Percentiles rank a stretch among this genome's conserved stretches.
Conservation (phyloP, 2,113 vertebrate genomes). For the Puntigrus tetrazona region DNA sequence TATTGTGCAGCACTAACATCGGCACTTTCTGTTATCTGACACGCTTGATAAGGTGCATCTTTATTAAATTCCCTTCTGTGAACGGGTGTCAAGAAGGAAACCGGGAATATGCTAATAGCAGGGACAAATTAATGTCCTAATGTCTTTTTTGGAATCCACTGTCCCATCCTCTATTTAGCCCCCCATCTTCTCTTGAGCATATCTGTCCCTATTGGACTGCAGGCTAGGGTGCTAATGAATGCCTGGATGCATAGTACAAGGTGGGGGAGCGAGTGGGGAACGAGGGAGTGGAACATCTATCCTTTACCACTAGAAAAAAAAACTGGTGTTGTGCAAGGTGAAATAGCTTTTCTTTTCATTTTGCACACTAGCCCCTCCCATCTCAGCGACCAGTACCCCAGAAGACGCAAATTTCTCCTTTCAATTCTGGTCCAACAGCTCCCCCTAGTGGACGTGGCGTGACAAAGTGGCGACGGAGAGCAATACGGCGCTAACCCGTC, state of each 20-base stretch:
- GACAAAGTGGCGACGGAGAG: conserved; percentile 73
- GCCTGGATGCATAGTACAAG: conserved; percentile 43
- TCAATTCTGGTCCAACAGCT: conserved; percentile 87
- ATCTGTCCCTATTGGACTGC: conserved; percentile 65
- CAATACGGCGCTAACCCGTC: conserved; percentile 61
- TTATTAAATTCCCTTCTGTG: conserved; percentile 93
- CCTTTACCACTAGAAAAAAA: conserved; percentile 74
- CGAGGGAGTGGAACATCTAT: conserved; percentile 69
- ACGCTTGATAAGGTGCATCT: conserved; percentile 94
- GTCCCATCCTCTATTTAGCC: conserved; percentile 52
- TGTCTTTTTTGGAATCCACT: conserved; percentile 62
- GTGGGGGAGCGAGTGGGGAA: conserved; percentile 49
- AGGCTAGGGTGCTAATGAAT: conserved; percentile 62
- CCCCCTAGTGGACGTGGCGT: conserved; percentile 85
- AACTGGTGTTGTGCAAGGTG: conserved; percentile 77
- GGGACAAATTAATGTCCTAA: conserved; percentile 67
- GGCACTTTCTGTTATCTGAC: conserved; percentile 92
- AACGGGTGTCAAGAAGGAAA: conserved; percentile 82
- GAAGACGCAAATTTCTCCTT: not conserved
- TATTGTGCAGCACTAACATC: conserved; percentile 87
- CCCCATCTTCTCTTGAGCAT: conserved; percentile 56
- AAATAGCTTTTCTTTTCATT: conserved; percentile 86
- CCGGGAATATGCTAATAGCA: conserved; percentile 88
- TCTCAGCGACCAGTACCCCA: conserved; percentile 45
- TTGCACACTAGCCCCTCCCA: conserved; percentile 74